A percentile compares a stretch with the other conserved stretches of the same genome.
Conservation (phyloP, 2,888 invertebrate species). For the Drosophila maculinotata region DNA sequence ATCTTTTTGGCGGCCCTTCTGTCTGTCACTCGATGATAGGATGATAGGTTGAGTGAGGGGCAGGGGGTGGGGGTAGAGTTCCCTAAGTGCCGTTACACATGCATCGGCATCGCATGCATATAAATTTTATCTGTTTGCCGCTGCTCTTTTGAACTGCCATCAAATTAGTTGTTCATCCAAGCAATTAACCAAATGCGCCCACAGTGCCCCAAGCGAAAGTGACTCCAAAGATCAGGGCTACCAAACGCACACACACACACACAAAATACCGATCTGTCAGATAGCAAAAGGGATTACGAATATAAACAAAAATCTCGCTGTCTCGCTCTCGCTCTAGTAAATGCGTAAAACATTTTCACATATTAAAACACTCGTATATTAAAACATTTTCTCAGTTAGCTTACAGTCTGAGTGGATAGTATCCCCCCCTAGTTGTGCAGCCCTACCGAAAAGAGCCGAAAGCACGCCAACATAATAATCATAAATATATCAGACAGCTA, state of each 20-base stretch:
- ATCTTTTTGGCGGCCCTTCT: constrained; percentile 59
- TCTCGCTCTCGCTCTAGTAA: neutral
- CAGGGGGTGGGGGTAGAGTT: neutral
- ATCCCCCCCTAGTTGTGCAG: constrained; percentile 24
- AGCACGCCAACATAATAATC: constrained; percentile 82
- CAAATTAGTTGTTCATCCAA: constrained; percentile 81
- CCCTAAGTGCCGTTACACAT: constrained; percentile 78
- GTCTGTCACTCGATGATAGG: constrained; percentile 41
- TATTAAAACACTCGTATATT: neutral
- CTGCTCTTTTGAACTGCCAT: constrained; percentile 79
- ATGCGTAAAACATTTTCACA: neutral
- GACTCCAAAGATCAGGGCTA: constrained; percentile 45
- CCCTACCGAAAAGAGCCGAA: constrained; percentile 61
- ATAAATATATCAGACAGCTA: constrained; percentile 82
- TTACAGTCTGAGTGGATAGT: constrained; percentile 6
- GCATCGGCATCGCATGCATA: constrained; percentile 65
- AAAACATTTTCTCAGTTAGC: neutral
- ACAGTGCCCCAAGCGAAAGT: constrained; percentile 47
- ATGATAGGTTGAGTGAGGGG: constrained; percentile 1
- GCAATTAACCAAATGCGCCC: constrained; percentile 79
- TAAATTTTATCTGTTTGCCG: constrained; percentile 75
- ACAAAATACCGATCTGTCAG: neutral
- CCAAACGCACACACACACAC: no score
- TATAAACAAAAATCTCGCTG: no score
- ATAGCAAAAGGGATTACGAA: neutral